A percentile compares a stretch with the other conserved stretches of the same genome.
These are phyloP conservation scores for Drosophila koepferae DNA, from an alignment of 2,888 invertebrate species.

Conservation along the genomic window DNA sequence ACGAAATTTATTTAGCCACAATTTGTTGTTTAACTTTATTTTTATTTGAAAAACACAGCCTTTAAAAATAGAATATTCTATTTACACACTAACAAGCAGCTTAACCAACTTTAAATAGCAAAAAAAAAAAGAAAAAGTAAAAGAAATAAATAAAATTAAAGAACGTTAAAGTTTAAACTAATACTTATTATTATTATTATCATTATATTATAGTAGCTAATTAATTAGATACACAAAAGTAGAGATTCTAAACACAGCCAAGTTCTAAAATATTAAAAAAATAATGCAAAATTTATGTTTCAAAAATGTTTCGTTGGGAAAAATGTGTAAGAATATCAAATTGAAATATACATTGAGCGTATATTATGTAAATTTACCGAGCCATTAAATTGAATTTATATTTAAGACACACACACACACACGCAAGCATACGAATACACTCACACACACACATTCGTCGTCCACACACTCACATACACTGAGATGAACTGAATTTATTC, in stretches of 20 bases:
- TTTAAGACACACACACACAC: constrained; percentile 62
- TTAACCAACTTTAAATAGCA: constrained; percentile 70
- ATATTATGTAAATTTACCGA: constrained; percentile 83
- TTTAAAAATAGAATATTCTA: constrained; percentile 57
- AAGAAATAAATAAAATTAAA: constrained; percentile 11
- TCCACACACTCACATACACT: constrained; percentile 62
- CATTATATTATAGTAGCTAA: constrained; percentile 67
- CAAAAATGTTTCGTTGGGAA: constrained; percentile 51
- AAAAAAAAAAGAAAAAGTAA: constrained; percentile 1
- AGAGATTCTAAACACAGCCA: constrained; percentile 43
- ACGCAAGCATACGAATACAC: constrained; percentile 23
- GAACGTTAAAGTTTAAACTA: constrained; percentile 70
- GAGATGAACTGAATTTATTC: constrained; percentile 43
- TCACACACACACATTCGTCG: constrained; percentile 47
- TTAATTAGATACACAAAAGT: constrained; percentile 55
- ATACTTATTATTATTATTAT: constrained; percentile 57
- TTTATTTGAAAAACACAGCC: constrained; percentile 22
- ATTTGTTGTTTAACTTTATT: constrained; percentile 15
- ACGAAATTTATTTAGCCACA: constrained; percentile 19
- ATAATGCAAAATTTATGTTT: constrained; percentile 48
- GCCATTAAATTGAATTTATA: constrained; percentile 85
- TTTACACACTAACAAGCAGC: constrained; percentile 70
- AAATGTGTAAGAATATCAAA: constrained; percentile 49
- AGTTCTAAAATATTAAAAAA: constrained; percentile 28
- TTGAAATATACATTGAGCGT: constrained; percentile 67